Evolutionary conservation across 2,113 vertebrate species (phyloP).

Genomic region (Heliornis fulica): DNA sequence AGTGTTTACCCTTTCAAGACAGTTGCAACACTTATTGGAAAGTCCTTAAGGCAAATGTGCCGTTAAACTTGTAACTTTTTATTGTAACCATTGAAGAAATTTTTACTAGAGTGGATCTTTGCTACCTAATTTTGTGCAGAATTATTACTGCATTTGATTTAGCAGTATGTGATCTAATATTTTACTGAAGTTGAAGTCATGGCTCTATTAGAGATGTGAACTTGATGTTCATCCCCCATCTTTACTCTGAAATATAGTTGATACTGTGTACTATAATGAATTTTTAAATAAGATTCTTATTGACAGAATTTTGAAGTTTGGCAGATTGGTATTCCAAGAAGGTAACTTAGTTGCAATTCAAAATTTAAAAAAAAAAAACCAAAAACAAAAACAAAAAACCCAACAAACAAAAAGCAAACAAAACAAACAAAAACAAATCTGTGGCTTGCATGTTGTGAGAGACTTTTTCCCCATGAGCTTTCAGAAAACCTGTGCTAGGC

Average conservation of each 20-base stretch:
- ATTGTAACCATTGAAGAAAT: not conserved
- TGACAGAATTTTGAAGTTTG: not conserved
- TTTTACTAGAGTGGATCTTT: not conserved
- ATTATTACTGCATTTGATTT: not conserved
- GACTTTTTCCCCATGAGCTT: not conserved
- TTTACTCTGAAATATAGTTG: fast-evolving
- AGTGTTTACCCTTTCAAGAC: not conserved
- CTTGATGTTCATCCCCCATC: not conserved
- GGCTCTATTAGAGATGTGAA: not conserved
- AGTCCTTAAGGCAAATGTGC: not conserved
- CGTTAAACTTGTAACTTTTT: not conserved
- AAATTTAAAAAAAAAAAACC: too few relatives aligned
- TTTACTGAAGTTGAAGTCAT: not conserved
- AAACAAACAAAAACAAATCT: too few relatives aligned
- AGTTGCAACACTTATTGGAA: not conserved
- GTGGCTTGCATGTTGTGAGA: not conserved
- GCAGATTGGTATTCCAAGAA: not conserved
- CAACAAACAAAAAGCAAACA: too few relatives aligned
- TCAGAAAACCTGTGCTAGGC: not conserved
- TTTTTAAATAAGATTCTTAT: not conserved
- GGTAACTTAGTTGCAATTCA: fast-evolving
- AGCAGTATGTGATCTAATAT: not conserved
- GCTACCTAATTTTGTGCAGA: not conserved
- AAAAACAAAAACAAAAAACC: too few relatives aligned
- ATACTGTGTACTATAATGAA: fast-evolving